These are phyloP conservation scores for Pseudachorutes palmiensis DNA, from an alignment of 1,140 invertebrate species.

Conservation along the genomic window DNA sequence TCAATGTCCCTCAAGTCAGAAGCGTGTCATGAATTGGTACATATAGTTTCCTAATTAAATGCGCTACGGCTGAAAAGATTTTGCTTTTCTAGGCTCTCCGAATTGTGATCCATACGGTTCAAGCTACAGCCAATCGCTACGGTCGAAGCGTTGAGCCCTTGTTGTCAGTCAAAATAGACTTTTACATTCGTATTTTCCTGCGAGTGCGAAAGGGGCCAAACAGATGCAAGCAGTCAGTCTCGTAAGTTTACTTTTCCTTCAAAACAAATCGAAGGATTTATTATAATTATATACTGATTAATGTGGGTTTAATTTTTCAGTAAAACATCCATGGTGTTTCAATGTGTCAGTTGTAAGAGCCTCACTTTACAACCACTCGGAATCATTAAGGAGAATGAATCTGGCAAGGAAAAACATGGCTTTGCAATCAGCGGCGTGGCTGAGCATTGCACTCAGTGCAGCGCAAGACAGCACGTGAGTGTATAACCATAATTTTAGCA, in stretches of 20 bases:
- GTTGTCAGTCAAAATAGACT: slow-evolving; percentile 87
- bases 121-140: slow-evolving; percentile 84
- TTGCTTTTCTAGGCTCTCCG: slow-evolving; percentile 62
- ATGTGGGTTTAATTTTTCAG: slow-evolving; percentile 45
- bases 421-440: slow-evolving; percentile 52
- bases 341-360: slow-evolving; percentile 79
- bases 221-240: slow-evolving; percentile 74
- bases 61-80: neutral
- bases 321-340: slow-evolving; percentile 76
- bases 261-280: neutral
- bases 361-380: slow-evolving; percentile 68
- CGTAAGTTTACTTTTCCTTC: slow-evolving; percentile 45
- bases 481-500: slow-evolving; percentile 25
- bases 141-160: slow-evolving; percentile 86
- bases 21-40: slow-evolving; percentile 84
- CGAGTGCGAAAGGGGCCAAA: slow-evolving; percentile 65
- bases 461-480: slow-evolving; percentile 58
- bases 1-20: slow-evolving; percentile 76
- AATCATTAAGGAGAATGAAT: slow-evolving; percentile 44
- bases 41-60: slow-evolving; percentile 4
- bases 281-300: neutral
- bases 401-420: slow-evolving; percentile 48
- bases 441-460: slow-evolving; percentile 66
- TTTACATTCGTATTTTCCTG: slow-evolving; percentile 94
- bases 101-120: slow-evolving; percentile 83